A percentile compares a stretch with the other conserved stretches of the same genome.
phyloP scores from a whole-genome alignment of 2,113 vertebrate genomes.

The Sinocyclocheilus rhinocerous region DNA sequence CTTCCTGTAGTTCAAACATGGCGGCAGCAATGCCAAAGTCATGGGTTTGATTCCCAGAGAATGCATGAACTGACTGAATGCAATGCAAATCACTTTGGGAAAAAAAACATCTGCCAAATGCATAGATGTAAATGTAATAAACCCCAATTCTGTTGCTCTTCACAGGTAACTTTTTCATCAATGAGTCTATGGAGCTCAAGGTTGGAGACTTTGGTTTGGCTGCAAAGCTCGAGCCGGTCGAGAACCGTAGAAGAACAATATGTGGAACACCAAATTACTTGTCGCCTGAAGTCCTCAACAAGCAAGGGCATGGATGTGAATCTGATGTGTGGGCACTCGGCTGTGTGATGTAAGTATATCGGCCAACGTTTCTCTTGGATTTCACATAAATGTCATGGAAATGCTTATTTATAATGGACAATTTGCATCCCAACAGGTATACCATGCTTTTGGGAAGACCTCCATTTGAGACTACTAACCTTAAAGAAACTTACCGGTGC shows the following conservation, averaged over 20 bases:
- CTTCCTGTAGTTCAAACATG: not conserved
- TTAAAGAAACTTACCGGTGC: slow-evolving; percentile 87
- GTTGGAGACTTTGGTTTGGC: slow-evolving; percentile 88
- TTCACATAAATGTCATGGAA: not conserved
- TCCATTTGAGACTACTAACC: slow-evolving; percentile 88
- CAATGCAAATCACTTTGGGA: not conserved
- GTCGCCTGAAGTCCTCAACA: slow-evolving; percentile 88
- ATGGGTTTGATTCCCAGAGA: not conserved
- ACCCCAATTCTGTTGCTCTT: slow-evolving; percentile 22
- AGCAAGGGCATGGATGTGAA: slow-evolving; percentile 86
- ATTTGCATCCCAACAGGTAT: slow-evolving; percentile 73
- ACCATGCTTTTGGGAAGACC: slow-evolving; percentile 88
- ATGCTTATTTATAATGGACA: not conserved
- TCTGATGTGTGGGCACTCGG: slow-evolving; percentile 89
- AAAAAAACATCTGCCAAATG: too few relatives aligned
- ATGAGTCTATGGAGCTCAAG: slow-evolving; percentile 85
- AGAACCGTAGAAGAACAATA: slow-evolving; percentile 84
- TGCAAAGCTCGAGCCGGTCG: slow-evolving; percentile 83
- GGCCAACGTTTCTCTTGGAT: not conserved
- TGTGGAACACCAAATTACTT: slow-evolving; percentile 89
- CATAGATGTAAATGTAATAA: not conserved
- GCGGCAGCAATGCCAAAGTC: too few relatives aligned
- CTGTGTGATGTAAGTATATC: slow-evolving; percentile 85
- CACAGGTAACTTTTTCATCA: slow-evolving; percentile 88
- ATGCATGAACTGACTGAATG: not conserved